Percentiles rank a stretch among this genome's conserved stretches.
phyloP scores from a whole-genome alignment of 2,888 invertebrate species.

The Quadroppia sp. region DNA sequence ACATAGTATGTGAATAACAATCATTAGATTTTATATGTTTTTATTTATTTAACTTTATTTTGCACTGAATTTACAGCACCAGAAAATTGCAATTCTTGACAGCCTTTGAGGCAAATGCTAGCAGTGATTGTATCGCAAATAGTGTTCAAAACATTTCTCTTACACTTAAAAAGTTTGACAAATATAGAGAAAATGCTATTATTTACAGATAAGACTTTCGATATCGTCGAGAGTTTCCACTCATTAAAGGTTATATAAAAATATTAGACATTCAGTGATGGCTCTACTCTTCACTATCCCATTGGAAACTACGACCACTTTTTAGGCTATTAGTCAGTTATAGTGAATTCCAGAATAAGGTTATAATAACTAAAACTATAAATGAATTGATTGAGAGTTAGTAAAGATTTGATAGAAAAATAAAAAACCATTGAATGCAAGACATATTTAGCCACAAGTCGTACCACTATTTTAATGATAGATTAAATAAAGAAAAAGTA shows the following conservation, averaged over 20 bases:
- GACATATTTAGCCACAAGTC: slow-evolving; percentile 8
- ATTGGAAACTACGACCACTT: neutral
- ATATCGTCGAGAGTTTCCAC: neutral
- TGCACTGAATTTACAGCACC: neutral
- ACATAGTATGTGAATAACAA: neutral
- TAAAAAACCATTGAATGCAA: neutral
- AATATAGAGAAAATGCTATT: slow-evolving; percentile 2
- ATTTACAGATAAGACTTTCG: slow-evolving; percentile 26
- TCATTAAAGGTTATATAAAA: slow-evolving; percentile 22
- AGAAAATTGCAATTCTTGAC: neutral
- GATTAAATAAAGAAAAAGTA: neutral
- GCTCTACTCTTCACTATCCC: neutral
- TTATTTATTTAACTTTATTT: neutral
- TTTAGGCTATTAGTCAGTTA: neutral
- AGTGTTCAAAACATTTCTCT: neutral
- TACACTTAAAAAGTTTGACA: slow-evolving; percentile 1
- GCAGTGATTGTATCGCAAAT: neutral
- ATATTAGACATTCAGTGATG: slow-evolving; percentile 3
- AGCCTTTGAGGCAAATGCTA: slow-evolving; percentile 26
- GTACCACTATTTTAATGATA: slow-evolving; percentile 34
- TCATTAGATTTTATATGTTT: neutral
- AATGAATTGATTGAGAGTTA: slow-evolving; percentile 15
- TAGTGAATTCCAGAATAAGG: neutral
- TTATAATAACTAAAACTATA: neutral
- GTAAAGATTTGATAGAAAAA: neutral